Evolutionary conservation across 2,888 invertebrate species (phyloP).

Genomic region (Hesperia comma): DNA sequence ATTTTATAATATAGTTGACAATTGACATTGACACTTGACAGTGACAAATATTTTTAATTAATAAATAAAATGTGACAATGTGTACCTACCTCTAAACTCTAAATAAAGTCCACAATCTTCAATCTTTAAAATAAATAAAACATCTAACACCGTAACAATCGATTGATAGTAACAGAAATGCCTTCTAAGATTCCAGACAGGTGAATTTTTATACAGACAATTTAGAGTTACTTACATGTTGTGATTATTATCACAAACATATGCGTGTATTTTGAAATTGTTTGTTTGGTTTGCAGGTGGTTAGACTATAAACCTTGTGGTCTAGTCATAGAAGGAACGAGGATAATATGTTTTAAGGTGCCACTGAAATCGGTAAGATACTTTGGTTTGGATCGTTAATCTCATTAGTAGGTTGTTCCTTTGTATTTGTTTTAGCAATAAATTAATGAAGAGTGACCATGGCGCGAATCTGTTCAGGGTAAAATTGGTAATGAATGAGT

Average conservation of each 20-base stretch:
- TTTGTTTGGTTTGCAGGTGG: slow-evolving; percentile 81
- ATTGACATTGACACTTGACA: too few relatives aligned
- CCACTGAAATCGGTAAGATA: slow-evolving; percentile 79
- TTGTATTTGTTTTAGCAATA: neutral
- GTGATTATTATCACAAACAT: neutral
- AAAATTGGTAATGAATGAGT: neutral
- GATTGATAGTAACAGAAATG: slow-evolving; percentile 34
- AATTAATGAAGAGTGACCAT: neutral
- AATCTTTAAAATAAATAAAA: too few relatives aligned
- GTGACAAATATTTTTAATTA: too few relatives aligned
- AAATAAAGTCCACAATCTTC: too few relatives aligned
- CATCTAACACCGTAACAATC: neutral
- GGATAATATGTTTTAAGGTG: slow-evolving; percentile 90
- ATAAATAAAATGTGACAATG: too few relatives aligned
- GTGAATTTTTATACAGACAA: slow-evolving; percentile 43
- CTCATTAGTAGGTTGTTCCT: neutral
- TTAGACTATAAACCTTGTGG: slow-evolving; percentile 85
- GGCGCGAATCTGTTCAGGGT: neutral
- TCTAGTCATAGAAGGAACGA: slow-evolving; percentile 86
- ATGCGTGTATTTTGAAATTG: slow-evolving; percentile 1
- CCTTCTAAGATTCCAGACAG: slow-evolving; percentile 63
- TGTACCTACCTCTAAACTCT: too few relatives aligned
- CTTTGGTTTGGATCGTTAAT: neutral
- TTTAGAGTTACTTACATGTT: neutral
- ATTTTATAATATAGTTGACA: too few relatives aligned